phyloP scores from a whole-genome alignment of 2,888 invertebrate species.

The Cephus nigrinus region DNA sequence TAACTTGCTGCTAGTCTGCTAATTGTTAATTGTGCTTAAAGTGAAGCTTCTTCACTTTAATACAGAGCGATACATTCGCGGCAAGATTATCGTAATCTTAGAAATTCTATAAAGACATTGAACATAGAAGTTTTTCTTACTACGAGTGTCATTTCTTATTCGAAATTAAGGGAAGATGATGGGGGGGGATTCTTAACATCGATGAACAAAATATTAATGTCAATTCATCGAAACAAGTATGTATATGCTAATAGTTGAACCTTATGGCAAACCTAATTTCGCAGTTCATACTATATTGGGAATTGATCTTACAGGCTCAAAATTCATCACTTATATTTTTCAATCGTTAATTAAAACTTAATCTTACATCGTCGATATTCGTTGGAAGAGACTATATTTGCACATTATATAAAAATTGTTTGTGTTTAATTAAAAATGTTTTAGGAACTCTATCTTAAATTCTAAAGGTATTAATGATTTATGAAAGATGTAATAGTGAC shows the following conservation, averaged over 20 bases:
- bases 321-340: background rate
- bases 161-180: background rate
- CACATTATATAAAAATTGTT: background rate
- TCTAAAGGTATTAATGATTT: background rate
- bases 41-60: background rate
- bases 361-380: background rate
- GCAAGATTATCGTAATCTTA: background rate
- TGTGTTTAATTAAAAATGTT: background rate
- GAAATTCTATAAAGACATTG: background rate
- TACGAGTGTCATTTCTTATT: background rate
- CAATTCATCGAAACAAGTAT: background rate
- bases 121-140: background rate
- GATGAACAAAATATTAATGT: background rate
- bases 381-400: background rate
- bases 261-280: background rate
- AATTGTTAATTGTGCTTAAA: background rate
- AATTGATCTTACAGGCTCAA: background rate
- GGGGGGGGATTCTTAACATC: background rate
- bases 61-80: background rate
- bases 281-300: background rate
- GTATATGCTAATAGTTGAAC: background rate
- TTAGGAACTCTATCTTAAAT: background rate
- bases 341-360: background rate
- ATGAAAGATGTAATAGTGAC: background rate
- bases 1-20: background rate